Base-by-base conservation (phyloP, 23 tunicate genomes). In the Halocynthia aurantium region DNA sequence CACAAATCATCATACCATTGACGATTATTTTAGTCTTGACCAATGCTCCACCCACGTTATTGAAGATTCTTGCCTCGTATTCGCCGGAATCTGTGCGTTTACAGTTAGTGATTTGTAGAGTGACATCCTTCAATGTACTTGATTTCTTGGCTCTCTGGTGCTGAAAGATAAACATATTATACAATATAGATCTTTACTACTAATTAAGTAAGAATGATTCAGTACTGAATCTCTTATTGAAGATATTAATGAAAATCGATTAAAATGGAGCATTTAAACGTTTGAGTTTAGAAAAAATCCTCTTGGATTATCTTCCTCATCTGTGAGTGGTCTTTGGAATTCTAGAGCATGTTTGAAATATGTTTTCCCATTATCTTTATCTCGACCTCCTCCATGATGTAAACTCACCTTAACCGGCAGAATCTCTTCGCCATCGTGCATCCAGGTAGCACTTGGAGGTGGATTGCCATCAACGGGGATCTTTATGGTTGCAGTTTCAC, bases 381-480 rank as follows among this genome's bases (percentile, higher is more conserved):
- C n/a, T 15, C 64, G 64, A 15, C n/a, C n/a, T 15, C 64, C 64
- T 58, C 64, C n/a, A 58, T 58, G 64, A 15, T 58, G n/a, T 58
- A 4, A n/a, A n/a, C 77, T 74, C 57, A 86, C 98, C 85, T 92
- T 92, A 6, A 86, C 93, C 8, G 98, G 98, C 52, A 92, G 51
- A 15, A 92, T 80, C 52, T 92, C 98, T 19, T 92, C 98, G n/a
- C 83, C 92, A 53, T 92, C 75, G 70, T 92, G 98, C 79, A 72
- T 57, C 98, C 98, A 92, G 20, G 80, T 50, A 6, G 86, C 92
- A 83, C 98, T 92, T 7, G 98, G 98, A 9, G 98, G 91, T 51
- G 92, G 85, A 70, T 80, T 83, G 19, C 98, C 98, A 52, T 86
- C 76, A 75, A 82, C 84, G 0, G 98, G 98, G 18, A 92, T 73